Evolutionary conservation across 2,797 vertebrate genomes (phyloP).

Genomic region (Octomys mimax): DNA sequence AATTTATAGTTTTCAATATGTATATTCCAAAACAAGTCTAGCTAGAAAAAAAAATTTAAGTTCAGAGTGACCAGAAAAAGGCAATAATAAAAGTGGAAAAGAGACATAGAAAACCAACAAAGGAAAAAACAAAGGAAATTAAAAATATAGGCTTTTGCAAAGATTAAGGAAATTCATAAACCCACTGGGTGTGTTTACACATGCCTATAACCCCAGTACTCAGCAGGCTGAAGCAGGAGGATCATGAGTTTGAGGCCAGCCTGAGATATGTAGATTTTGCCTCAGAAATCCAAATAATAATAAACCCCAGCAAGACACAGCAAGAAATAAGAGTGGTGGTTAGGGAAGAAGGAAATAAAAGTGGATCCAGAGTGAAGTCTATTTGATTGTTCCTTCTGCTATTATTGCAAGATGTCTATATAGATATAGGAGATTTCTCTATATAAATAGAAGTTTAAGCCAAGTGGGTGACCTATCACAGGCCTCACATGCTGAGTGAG

Average conservation of each 20-base stretch:
- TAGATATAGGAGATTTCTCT: no score
- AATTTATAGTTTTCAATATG: background rate
- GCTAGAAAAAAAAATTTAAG: slow-evolving; percentile 19
- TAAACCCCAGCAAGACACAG: background rate
- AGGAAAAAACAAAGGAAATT: background rate
- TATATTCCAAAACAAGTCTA: background rate
- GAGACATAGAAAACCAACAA: background rate
- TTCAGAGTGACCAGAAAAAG: background rate
- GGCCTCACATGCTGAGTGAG: background rate
- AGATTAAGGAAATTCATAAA: background rate
- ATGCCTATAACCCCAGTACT: background rate
- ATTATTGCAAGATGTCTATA: background rate
- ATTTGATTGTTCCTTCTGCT: background rate
- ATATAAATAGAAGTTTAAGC: slow-evolving; percentile 10
- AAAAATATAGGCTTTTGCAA: slow-evolving; percentile 1
- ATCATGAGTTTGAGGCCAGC: background rate
- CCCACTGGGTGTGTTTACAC: background rate
- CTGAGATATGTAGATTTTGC: background rate
- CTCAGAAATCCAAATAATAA: background rate
- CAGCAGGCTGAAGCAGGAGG: background rate
- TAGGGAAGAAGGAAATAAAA: background rate
- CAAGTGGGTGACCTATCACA: background rate
- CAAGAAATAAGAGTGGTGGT: background rate
- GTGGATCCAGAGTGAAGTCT: background rate
- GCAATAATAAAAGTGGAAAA: slow-evolving; percentile 8